A percentile compares a stretch with the other conserved stretches of the same genome.
These are phyloP conservation scores for Philereme transversata DNA, from an alignment of 2,888 invertebrate genomes.

Conservation along the genomic window DNA sequence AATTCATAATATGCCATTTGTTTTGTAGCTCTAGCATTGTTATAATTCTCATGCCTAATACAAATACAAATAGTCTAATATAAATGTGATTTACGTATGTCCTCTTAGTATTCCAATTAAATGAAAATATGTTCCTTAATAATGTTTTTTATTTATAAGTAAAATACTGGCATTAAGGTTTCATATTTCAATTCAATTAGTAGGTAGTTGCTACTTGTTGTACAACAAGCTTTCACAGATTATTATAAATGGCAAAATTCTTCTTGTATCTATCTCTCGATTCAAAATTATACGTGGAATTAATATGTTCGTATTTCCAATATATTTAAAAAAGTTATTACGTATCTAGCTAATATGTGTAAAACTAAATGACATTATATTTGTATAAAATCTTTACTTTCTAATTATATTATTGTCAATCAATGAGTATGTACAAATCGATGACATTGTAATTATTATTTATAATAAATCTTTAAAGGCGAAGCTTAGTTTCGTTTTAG, in stretches of 20 bases:
- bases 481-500: constrained; percentile 40
- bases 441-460: constrained; percentile 74
- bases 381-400: constrained; percentile 80
- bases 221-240: constrained; percentile 38
- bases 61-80: constrained; percentile 39
- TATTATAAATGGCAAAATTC: constrained; percentile 33
- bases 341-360: constrained; percentile 61
- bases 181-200: constrained; percentile 52
- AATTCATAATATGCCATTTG: not conserved
- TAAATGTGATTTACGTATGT: constrained; percentile 41
- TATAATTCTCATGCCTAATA: constrained; percentile 38
- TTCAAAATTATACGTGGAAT: constrained; percentile 39
- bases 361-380: constrained; percentile 78
- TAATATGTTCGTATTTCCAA: constrained; percentile 64
- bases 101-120: constrained; percentile 46
- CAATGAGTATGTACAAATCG: constrained; percentile 79
- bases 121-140: constrained; percentile 72
- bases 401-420: constrained; percentile 74
- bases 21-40: constrained; percentile 14
- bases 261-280: constrained; percentile 40
- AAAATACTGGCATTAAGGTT: constrained; percentile 75
- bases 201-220: constrained; percentile 41
- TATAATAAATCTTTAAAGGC: constrained; percentile 79
- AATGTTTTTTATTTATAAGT: constrained; percentile 75
- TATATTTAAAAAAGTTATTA: constrained; percentile 57